phyloP scores from a whole-genome alignment of 1,140 invertebrate species.

The Solenopsis invicta region DNA sequence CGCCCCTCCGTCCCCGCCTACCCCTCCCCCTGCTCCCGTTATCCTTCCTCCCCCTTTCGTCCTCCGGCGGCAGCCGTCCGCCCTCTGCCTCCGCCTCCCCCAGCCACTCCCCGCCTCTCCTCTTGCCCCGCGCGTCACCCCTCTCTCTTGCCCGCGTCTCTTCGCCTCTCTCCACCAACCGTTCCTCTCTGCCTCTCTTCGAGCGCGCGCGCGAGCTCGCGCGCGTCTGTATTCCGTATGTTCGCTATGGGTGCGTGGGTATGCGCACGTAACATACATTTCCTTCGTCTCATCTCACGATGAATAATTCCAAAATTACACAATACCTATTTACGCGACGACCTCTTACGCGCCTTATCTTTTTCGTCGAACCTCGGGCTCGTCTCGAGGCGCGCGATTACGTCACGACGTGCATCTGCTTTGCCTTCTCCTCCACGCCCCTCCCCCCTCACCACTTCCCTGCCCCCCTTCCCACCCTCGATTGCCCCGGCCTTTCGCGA shows the following conservation, averaged over 20 bases:
- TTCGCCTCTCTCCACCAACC: constrained; percentile 7
- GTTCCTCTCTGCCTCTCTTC: no score
- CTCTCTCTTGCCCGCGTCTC: not conserved
- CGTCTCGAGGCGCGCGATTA: constrained; percentile 26
- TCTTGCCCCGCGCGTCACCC: constrained; percentile 13
- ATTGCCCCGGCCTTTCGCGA: not conserved
- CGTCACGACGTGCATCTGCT: constrained; percentile 43
- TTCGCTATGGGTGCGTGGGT: not conserved
- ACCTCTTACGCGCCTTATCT: constrained; percentile 25
- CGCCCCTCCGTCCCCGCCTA: constrained; percentile 3
- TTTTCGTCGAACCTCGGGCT: constrained; percentile 9
- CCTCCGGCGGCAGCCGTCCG: not conserved
- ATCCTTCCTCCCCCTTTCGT: constrained; percentile 1
- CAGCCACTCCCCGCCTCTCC: constrained; percentile 7
- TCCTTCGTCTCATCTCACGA: constrained; percentile 65
- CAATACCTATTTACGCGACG: constrained; percentile 67
- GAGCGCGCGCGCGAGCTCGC: not conserved
- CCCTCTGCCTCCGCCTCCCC: no score
- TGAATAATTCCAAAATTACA: constrained; percentile 75
- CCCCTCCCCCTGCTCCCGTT: not conserved
- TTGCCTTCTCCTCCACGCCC: not conserved
- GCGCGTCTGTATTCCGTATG: not conserved
- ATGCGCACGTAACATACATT: constrained; percentile 62
- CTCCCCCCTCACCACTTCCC: no score
- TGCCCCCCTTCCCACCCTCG: not conserved